These are phyloP conservation scores for Erythrolamprus reginae DNA, from an alignment of 2,113 vertebrate species.

Conservation along the genomic window DNA sequence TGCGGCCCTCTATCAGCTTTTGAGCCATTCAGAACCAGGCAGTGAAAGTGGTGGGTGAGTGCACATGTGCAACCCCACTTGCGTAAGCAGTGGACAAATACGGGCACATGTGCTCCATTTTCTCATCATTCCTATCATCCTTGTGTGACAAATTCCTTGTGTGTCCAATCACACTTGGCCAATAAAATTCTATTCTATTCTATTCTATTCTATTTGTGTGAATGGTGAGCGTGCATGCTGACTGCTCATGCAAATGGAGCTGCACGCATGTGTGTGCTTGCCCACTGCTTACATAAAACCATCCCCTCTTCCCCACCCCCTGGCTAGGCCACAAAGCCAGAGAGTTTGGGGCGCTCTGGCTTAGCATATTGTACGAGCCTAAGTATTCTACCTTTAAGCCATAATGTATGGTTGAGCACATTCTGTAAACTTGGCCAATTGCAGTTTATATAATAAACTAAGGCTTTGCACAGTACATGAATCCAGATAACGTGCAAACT, in stretches of 20 bases:
- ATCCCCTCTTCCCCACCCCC: not conserved
- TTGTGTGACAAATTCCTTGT: too few relatives aligned
- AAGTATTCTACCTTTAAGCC: not conserved
- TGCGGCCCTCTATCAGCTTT: too few relatives aligned
- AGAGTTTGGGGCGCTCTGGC: not conserved
- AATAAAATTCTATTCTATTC: too few relatives aligned
- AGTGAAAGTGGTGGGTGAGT: too few relatives aligned
- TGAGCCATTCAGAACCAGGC: too few relatives aligned
- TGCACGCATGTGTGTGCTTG: not conserved
- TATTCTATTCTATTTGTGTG: too few relatives aligned
- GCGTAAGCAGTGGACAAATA: too few relatives aligned
- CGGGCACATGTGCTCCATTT: too few relatives aligned
- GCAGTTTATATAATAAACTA: not conserved
- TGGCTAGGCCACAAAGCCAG: not conserved
- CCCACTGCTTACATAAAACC: not conserved
- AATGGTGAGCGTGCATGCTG: not conserved
- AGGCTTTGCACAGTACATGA: not conserved
- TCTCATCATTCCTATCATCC: too few relatives aligned
- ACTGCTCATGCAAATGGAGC: not conserved
- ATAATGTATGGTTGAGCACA: not conserved
- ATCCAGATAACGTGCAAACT: not conserved
- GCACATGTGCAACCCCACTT: too few relatives aligned
- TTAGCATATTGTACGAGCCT: not conserved
- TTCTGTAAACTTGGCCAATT: not conserved
- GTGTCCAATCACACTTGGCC: too few relatives aligned